These are phyloP conservation scores for Sesamia inferens DNA, from an alignment of 2,888 invertebrate genomes.

Conservation along the genomic window DNA sequence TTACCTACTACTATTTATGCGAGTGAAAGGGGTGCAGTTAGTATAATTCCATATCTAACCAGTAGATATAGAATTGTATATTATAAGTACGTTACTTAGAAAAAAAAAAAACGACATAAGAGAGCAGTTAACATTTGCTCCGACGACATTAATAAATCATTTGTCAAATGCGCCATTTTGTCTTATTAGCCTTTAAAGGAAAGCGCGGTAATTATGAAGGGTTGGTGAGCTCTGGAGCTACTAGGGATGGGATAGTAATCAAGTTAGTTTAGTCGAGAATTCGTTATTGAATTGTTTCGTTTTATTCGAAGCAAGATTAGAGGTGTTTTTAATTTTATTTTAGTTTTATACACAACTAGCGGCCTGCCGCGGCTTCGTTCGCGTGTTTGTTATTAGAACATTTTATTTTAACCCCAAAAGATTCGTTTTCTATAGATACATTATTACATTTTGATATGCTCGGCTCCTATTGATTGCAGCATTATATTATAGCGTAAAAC, in stretches of 20 bases:
- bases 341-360: no score
- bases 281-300: background rate
- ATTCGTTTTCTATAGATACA: no score
- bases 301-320: background rate
- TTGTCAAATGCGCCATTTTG: slow-evolving; percentile 84
- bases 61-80: no score
- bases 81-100: slow-evolving; percentile 8
- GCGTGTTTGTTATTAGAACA: no score
- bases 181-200: slow-evolving; percentile 83
- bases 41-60: no score
- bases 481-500: no score
- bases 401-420: no score
- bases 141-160: slow-evolving; percentile 79
- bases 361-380: no score
- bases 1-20: no score
- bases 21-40: no score
- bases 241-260: slow-evolving; percentile 50
- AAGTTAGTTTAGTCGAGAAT: slow-evolving; percentile 17
- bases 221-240: slow-evolving; percentile 60
- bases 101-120: slow-evolving; percentile 42
- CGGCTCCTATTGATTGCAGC: no score
- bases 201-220: slow-evolving; percentile 75
- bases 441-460: no score
- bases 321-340: background rate
- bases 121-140: slow-evolving; percentile 76